Percentiles rank a stretch among this genome's conserved stretches.
Conservation (phyloP, 2,113 vertebrate species). For the Phyllostomus hastatus region DNA sequence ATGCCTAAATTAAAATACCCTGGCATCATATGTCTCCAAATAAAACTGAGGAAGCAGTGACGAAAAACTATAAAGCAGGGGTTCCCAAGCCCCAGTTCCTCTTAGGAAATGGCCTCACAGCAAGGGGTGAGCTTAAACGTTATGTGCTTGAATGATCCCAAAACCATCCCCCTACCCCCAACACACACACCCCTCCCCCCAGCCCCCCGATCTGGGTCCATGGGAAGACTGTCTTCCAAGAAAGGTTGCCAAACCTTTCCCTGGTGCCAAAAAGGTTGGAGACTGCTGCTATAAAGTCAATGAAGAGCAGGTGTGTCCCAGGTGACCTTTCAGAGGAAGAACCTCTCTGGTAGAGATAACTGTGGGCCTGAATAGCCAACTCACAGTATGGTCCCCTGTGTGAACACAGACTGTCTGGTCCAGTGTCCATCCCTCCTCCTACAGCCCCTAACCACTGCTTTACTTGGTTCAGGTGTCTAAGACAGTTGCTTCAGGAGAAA, state of each 20-base stretch:
- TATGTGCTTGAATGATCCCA: no score
- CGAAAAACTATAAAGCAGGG: not conserved
- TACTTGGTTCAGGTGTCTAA: not conserved
- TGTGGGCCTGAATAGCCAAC: not conserved
- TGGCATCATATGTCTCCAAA: not conserved
- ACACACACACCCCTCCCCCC: no score
- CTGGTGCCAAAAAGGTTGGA: no score
- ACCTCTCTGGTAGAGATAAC: not conserved
- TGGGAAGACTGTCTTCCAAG: no score
- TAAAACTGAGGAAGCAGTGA: not conserved
- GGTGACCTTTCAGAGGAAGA: not conserved
- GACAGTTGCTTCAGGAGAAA: not conserved
- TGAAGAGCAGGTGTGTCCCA: not conserved
- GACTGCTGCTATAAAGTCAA: not conserved
- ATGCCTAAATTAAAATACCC: not conserved
- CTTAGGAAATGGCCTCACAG: no score
- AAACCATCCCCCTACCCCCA: no score
- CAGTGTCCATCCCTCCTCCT: not conserved
- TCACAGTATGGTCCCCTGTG: not conserved
- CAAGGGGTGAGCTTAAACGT: no score
- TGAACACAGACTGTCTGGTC: not conserved
- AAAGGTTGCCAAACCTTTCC: no score
- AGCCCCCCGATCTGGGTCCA: no score
- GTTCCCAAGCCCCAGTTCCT: no score
- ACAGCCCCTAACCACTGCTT: not conserved